These are phyloP conservation scores for Cisticola juncidis DNA, from an alignment of 2,113 vertebrate genomes.

Conservation along the genomic window DNA sequence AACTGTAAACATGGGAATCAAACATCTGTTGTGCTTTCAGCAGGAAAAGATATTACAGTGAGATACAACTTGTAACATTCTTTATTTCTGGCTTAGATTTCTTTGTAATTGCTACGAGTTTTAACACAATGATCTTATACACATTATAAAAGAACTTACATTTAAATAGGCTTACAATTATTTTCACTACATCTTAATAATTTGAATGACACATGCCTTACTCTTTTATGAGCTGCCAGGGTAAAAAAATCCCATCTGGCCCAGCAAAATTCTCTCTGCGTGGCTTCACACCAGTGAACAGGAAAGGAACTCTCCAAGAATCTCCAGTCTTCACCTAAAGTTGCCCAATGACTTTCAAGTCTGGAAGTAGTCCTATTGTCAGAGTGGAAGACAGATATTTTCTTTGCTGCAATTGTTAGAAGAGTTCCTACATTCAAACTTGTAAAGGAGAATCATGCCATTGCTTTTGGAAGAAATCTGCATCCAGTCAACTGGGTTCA, in stretches of 20 bases:
- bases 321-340: background rate
- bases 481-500: background rate
- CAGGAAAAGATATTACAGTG: background rate
- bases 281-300: constrained; percentile 1
- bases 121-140: background rate
- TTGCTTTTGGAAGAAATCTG: background rate
- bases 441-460: background rate
- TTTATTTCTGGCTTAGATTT: background rate
- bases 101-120: background rate
- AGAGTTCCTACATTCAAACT: background rate
- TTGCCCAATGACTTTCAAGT: background rate
- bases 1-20: constrained; percentile 27
- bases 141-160: background rate
- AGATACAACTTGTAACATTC: background rate
- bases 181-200: constrained; percentile 31
- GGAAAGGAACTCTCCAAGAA: background rate
- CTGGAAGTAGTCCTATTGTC: background rate
- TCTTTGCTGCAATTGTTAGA: background rate
- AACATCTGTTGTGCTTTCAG: constrained; percentile 34
- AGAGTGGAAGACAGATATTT: background rate
- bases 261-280: background rate
- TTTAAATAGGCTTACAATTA: constrained; percentile 29
- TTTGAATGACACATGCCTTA: constrained; percentile 9
- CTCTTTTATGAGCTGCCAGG: constrained; percentile 32
- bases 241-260: background rate